Percentiles rank a stretch among this genome's conserved stretches.
These are phyloP conservation scores for Acropora yongei DNA, from an alignment of 64 coral and sea anemone genomes.

Conservation along the genomic window DNA sequence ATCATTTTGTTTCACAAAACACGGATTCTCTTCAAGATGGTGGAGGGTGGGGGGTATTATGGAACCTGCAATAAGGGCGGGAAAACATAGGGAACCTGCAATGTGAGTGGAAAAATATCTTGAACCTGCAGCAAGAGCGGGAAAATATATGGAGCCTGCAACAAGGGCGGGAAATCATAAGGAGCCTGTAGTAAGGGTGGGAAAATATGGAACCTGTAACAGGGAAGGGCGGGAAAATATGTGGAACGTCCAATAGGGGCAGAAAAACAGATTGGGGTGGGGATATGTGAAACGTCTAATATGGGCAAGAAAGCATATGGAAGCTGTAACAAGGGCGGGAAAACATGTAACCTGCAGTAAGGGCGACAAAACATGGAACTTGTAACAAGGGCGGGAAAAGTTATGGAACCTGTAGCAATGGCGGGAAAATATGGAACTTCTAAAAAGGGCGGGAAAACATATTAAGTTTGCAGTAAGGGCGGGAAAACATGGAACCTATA, in stretches of 20 bases:
- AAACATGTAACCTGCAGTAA: not conserved
- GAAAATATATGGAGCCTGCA: not conserved
- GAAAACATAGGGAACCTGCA: not conserved
- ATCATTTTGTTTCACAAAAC: not conserved
- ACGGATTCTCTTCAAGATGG: not conserved
- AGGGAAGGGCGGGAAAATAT: not conserved
- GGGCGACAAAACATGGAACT: not conserved
- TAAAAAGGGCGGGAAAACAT: not conserved
- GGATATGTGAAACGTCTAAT: too few relatives aligned
- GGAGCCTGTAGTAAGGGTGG: not conserved
- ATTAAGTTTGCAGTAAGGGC: not conserved
- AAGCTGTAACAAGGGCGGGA: not conserved
- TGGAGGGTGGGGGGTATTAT: not conserved
- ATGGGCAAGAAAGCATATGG: too few relatives aligned
- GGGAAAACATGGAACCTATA: not conserved
- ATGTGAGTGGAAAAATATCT: not conserved
- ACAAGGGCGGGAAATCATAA: too few relatives aligned
- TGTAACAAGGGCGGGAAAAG: not conserved
- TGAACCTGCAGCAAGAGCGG: not conserved
- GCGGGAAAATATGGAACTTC: too few relatives aligned
- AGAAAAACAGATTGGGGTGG: not conserved
- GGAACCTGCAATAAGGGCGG: not conserved
- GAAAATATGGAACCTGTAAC: not conserved
- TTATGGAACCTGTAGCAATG: not conserved
- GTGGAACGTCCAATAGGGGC: not conserved